Evolutionary conservation across 2,888 invertebrate species (phyloP), one percentile per base, ranked within the genome.

Genomic region (Acrobeloides nanus): DNA sequence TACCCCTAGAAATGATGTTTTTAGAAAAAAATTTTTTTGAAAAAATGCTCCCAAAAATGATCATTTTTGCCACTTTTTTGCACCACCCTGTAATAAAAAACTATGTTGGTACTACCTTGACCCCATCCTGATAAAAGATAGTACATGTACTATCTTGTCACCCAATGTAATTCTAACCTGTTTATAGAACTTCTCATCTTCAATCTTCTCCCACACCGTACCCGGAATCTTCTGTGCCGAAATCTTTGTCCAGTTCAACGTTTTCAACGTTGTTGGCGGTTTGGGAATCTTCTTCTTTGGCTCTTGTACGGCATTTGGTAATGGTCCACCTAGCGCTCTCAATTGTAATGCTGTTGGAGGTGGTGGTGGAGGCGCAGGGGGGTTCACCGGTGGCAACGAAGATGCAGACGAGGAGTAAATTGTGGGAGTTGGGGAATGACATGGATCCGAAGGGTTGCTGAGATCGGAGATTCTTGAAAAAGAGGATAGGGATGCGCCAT

Each of bases 201-300:
- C 90, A 42, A 95, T 74, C 71, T 89, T 88, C 60, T 84, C 86
- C 92, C 93, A 95, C 53, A 95, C 84, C 0, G 93, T 93, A 8
- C 90, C 92, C 60, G 84, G 84, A 15, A 59, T 48, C 1, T 93
- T 80, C 74, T 63, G 58, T 3, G 29, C n/a, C 5, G 57, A 39
- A 21, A 72, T 26, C 44, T 56, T 74, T 89, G 92, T 42, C 95
- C 95, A 95, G 78, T 95, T 95, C 79, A 95, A 89, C 45, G 89
- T 89, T 76, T 93, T 93, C 45, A 95, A 78, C 0, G 90, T 88
- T 75, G 87, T 87, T 4, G 86, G 82, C 0, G 93, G 87, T 64
- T 87, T 86, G 10, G 95, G 95, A 48, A 89, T 86, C 76, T 89
- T 87, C 76, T 64, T 66, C 40, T 43, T 41, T 12, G 48, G 35